These are phyloP conservation scores for Stictonetta naevosa DNA, from an alignment of 2,113 vertebrate genomes.

Conservation along the genomic window DNA sequence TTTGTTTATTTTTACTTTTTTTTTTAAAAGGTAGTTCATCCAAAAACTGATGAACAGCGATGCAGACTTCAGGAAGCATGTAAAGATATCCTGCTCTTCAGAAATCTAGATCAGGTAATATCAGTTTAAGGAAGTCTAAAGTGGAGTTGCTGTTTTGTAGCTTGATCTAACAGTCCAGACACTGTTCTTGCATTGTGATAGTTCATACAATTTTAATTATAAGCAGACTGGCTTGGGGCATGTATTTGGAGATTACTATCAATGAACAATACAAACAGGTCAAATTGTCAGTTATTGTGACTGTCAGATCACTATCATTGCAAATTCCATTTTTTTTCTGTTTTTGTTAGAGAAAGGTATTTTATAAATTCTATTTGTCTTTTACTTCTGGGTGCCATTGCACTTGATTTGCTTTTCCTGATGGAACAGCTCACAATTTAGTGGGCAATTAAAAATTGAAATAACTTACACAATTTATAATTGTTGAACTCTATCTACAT, in stretches of 20 bases:
- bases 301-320: neutral
- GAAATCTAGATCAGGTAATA: conserved; percentile 95
- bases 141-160: neutral
- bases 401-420: neutral
- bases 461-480: neutral
- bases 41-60: conserved; percentile 97
- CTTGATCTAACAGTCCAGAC: neutral
- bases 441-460: neutral
- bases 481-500: neutral
- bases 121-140: neutral
- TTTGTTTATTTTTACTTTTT: neutral
- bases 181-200: neutral
- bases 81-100: conserved; percentile 96
- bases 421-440: neutral
- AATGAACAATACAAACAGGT: neutral
- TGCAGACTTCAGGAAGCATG: conserved; percentile 96
- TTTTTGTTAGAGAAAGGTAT: neutral
- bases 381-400: neutral
- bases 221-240: neutral
- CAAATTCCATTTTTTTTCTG: neutral
- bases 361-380: neutral
- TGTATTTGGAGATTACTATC: neutral
- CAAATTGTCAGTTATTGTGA: neutral
- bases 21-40: conserved; percentile 86
- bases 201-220: neutral